Conservation (phyloP, 2,797 vertebrate species). For the Crax fasciolata region DNA sequence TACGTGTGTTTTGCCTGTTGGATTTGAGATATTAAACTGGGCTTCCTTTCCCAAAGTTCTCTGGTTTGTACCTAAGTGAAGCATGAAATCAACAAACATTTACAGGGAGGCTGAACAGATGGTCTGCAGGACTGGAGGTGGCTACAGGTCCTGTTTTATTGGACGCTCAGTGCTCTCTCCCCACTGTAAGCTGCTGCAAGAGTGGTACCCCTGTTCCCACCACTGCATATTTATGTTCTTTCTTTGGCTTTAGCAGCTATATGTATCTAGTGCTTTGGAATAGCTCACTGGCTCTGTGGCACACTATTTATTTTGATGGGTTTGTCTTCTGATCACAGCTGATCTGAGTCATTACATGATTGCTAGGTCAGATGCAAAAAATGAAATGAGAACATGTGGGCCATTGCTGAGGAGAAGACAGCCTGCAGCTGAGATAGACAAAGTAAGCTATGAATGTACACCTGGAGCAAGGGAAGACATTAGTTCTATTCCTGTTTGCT, state of each 20-base stretch:
- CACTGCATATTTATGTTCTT: accelerated
- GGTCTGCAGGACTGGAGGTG: not conserved
- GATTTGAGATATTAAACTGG: not conserved
- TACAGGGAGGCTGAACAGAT: not conserved
- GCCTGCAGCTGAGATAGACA: not conserved
- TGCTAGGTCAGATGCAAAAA: not conserved
- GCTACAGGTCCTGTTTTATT: not conserved
- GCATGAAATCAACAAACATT: not conserved
- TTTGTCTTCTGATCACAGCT: not conserved
- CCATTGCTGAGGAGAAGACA: not conserved
- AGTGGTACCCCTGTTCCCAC: not conserved
- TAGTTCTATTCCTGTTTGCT: not conserved
- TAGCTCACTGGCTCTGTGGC: not conserved
- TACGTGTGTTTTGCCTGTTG: not conserved
- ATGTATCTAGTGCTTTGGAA: not conserved
- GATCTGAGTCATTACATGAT: not conserved
- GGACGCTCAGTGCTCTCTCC: not conserved
- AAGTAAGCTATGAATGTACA: not conserved
- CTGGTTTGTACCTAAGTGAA: not conserved
- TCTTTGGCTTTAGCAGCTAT: not conserved
- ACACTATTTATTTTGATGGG: not conserved
- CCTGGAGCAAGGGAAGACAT: accelerated
- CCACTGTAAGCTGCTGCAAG: not conserved
- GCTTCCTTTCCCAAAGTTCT: not conserved
- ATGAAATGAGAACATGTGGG: not conserved